phyloP scores from a whole-genome alignment of 2,797 vertebrate genomes.

The Chloroceryle inda region DNA sequence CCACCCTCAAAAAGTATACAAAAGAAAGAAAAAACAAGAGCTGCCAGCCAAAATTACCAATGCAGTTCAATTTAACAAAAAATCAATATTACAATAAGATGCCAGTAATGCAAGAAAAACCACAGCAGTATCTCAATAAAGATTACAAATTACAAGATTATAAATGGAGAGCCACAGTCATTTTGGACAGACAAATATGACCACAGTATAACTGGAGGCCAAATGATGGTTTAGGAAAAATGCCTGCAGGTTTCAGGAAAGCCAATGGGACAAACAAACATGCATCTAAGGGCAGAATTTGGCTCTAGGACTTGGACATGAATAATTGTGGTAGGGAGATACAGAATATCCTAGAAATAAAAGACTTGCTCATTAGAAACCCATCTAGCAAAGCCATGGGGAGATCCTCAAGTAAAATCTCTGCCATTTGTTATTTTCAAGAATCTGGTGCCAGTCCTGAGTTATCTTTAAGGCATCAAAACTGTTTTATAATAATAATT shows the following conservation, averaged over 20 bases:
- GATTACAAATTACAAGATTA: constrained; percentile 72
- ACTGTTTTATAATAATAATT: background rate
- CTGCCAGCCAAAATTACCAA: constrained; percentile 65
- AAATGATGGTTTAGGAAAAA: constrained; percentile 44
- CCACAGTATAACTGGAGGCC: constrained; percentile 49
- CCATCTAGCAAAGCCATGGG: constrained; percentile 3
- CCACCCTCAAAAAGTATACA: constrained; percentile 16
- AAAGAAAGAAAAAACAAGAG: constrained; percentile 45
- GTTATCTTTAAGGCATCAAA: background rate
- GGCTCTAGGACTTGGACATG: constrained; percentile 13
- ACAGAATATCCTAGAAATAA: constrained; percentile 37
- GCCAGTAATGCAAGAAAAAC: constrained; percentile 67
- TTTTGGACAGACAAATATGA: constrained; percentile 62
- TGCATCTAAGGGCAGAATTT: constrained; percentile 14
- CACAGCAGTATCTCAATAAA: constrained; percentile 61
- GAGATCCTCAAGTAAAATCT: background rate
- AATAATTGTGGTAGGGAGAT: constrained; percentile 35
- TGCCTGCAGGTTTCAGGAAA: constrained; percentile 46
- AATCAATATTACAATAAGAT: constrained; percentile 73
- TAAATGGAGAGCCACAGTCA: constrained; percentile 64
- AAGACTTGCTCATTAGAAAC: constrained; percentile 52
- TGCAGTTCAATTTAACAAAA: constrained; percentile 66
- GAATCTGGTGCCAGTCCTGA: background rate
- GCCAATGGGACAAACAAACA: constrained; percentile 50
- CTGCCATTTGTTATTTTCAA: constrained; percentile 15